Evolutionary conservation across 2,113 vertebrate genomes (phyloP).

Genomic region (Sus scrofa): DNA sequence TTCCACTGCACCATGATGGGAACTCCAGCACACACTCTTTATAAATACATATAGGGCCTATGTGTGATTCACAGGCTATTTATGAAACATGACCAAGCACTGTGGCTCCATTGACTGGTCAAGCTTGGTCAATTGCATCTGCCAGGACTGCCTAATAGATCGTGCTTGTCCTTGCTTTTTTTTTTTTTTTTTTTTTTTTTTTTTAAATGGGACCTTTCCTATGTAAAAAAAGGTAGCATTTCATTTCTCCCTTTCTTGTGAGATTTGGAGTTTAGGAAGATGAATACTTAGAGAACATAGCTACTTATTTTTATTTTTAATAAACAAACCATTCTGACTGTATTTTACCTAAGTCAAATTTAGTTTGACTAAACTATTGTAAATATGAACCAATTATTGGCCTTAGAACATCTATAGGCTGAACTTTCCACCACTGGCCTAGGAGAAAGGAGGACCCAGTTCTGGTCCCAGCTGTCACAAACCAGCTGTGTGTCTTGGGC

Average conservation of each 20-base stretch:
- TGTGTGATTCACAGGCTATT: background rate
- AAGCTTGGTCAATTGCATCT: background rate
- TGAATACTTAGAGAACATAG: background rate
- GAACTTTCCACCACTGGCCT: background rate
- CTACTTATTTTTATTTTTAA: conserved; percentile 43
- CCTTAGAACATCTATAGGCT: background rate
- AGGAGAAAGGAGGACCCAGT: background rate
- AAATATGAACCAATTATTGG: background rate
- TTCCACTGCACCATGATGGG: no score
- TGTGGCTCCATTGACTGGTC: background rate
- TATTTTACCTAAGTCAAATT: conserved; percentile 16
- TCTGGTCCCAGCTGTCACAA: background rate
- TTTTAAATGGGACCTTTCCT: background rate
- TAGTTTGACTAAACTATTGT: background rate
- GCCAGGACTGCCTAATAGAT: background rate
- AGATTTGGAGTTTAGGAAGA: background rate
- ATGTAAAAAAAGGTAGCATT: background rate
- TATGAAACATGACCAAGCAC: background rate
- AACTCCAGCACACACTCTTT: background rate
- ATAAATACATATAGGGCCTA: background rate
- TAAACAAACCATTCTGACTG: conserved; percentile 27
- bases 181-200: no score
- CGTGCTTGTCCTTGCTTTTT: background rate
- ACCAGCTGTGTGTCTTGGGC: background rate
- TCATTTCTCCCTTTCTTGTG: background rate